Evolutionary conservation across 2,888 invertebrate genomes (phyloP), one percentile per base, ranked within the genome.

Genomic region (Steromphala cineraria): DNA sequence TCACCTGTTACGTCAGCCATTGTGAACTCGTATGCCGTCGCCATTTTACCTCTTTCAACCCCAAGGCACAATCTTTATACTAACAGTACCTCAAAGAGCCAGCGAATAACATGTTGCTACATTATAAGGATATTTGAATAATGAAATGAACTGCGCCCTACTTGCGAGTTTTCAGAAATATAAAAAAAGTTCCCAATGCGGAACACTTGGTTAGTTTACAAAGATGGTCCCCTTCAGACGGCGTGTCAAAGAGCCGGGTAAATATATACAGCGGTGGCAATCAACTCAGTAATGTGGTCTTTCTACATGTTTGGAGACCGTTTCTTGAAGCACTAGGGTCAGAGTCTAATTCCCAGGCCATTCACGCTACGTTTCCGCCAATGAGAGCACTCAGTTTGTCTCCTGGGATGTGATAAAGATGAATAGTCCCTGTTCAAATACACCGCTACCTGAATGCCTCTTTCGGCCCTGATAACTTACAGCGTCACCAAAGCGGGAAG

Each of bases 291-390:
- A 71, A 71, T 71, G 71, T 71, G 36, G 71, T 71, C 71, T 40
- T 71, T 71, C 71, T 71, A 71, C 71, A 71, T 71, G 71, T 71
- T 71, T 56, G 71, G 40, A n/a, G 71, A 71, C 71, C 71, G 71
- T 71, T 71, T 71, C 71, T 71, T 71, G 40, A 36, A 71, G 71
- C 71, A 71, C 36, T 36, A 40, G 71, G 71, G 71, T 71, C 71
- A 71, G 71, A 71, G 71, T 71, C 71, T 71, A 71, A 71, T 71
- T 40, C 71, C 71, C 40, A 71, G 71, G 71, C 71, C 71, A 71
- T 31, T 71, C 36, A 71, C 71, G 71, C 2, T 71, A 71, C 71
- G 36, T 71, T 71, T 71, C 31, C 71, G 36, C 71, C 71, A 71
- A 71, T 71, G 36, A 36, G 71, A 19, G 36, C 40, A 36, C 71